Conservation (phyloP, 2,113 vertebrate genomes). For the Prietella phreatophila region DNA sequence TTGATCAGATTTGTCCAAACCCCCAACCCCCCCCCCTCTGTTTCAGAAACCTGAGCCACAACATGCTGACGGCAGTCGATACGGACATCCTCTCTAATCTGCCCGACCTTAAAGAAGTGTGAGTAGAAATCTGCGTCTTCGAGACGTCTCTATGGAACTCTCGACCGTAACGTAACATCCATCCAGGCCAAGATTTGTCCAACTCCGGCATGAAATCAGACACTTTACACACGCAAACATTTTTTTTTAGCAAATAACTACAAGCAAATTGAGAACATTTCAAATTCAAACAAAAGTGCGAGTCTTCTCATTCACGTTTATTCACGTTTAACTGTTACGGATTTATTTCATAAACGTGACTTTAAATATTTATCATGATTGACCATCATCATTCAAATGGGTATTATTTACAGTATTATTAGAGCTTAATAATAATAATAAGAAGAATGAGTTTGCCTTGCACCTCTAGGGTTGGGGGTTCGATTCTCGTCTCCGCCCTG, state of each 20-base stretch:
- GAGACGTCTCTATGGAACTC: neutral
- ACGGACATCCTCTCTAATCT: constrained; percentile 80
- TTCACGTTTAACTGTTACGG: neutral
- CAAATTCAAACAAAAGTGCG: neutral
- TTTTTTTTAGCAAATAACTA: neutral
- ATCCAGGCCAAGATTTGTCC: neutral
- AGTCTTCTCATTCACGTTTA: neutral
- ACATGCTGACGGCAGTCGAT: constrained; percentile 83
- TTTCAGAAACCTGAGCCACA: constrained; percentile 91
- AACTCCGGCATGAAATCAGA: neutral
- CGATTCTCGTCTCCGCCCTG: too few species aligned
- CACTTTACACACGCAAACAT: too few species aligned
- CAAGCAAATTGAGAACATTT: neutral
- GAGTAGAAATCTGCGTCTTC: constrained; percentile 70
- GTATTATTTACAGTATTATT: too few species aligned
- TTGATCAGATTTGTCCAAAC: constrained; percentile 16
- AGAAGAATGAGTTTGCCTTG: too few species aligned
- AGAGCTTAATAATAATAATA: too few species aligned
- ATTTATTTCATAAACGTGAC: neutral
- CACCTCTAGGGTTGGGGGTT: too few species aligned
- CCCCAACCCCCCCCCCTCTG: constrained; percentile 22
- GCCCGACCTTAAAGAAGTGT: constrained; percentile 87
- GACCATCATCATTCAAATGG: too few species aligned
- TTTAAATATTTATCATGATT: neutral
- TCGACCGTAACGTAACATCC: neutral